Base-by-base conservation (phyloP, 2,797 vertebrate genomes). In the Gouania willdenowi region DNA sequence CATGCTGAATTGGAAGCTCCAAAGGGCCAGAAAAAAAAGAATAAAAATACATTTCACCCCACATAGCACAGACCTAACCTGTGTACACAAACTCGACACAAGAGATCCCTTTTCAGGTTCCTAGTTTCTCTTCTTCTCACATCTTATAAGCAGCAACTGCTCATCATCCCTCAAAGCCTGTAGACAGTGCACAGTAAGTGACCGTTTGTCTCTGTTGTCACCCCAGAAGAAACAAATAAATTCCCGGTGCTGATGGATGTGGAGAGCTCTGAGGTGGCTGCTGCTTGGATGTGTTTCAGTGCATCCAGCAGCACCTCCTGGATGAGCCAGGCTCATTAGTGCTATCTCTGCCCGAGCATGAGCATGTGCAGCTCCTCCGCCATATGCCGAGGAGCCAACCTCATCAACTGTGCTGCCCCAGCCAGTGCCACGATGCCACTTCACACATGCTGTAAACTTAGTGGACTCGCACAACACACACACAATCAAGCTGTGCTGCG, bases 321-420 rank as follows among this genome's bases (percentile, higher is more conserved):
- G 59, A 83, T 70, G 68, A 75, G 41, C 51, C 43, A 9, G 55
- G 66, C 79, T 84, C 71, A 84, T 82, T 84, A 85, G 74, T 59
- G 63, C 47, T 30, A 65, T 83, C 79, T 83, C 72, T 77, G 77
- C 85, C 75, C 77, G 69, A 73, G 78, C 79, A 68, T 60, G 74
- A 73, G 78, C 79, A 68, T 60, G 74, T 83, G 45, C 68, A 72
- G 71, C 79, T 77, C 72, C 62, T 58, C 44, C 26, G 72, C 83
- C 86, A 86, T 87, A 88, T 87, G 85, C 71, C 56, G 32, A 58
- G 57, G 56, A 80, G 61, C 68, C 75, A 36, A 65, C 70, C 79
- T 78, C 77, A 67, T 83, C 79, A 68, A 68, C 71, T 65, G 70
- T 33, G 66, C 67, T 71, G 73, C 71, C 72, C n/a, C 68, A 32